Conservation (phyloP, 2,797 vertebrate genomes). For the Mormyrus proboscirostris region DNA sequence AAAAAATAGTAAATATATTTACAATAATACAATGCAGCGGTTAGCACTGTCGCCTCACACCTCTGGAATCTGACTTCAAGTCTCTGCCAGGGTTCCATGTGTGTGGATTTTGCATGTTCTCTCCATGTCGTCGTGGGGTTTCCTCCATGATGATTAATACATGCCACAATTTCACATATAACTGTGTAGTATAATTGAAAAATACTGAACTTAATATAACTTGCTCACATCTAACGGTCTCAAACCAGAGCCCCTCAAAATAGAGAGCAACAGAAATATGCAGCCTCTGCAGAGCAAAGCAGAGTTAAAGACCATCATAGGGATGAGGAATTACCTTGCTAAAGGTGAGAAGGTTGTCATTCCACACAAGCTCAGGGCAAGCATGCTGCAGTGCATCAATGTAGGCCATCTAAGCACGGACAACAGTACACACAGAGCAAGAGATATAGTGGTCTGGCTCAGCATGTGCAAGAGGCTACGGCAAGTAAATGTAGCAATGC, state of each 20-base stretch:
- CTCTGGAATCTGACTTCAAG: not conserved
- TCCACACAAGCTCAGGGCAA: not conserved
- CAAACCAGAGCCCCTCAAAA: not conserved
- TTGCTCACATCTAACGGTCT: not conserved
- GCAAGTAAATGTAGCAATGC: no score
- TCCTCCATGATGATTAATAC: not conserved
- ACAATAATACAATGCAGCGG: not conserved
- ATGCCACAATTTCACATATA: not conserved
- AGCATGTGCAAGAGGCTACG: no score
- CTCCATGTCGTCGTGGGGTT: no score
- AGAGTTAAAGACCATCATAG: not conserved
- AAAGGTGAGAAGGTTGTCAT: not conserved
- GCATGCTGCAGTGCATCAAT: not conserved
- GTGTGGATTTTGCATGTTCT: not conserved
- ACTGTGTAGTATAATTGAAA: not conserved
- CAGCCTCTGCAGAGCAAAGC: not conserved
- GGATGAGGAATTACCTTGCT: not conserved
- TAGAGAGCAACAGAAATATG: not conserved
- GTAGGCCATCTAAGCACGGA: not conserved
- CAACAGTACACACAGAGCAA: no score
- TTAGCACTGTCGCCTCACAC: not conserved
- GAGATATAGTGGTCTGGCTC: no score
- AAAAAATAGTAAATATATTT: not conserved
- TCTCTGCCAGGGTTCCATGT: not conserved
- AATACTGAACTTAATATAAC: not conserved